Conservation (phyloP, 1,140 invertebrate genomes). For the Lanistes nyassanus region DNA sequence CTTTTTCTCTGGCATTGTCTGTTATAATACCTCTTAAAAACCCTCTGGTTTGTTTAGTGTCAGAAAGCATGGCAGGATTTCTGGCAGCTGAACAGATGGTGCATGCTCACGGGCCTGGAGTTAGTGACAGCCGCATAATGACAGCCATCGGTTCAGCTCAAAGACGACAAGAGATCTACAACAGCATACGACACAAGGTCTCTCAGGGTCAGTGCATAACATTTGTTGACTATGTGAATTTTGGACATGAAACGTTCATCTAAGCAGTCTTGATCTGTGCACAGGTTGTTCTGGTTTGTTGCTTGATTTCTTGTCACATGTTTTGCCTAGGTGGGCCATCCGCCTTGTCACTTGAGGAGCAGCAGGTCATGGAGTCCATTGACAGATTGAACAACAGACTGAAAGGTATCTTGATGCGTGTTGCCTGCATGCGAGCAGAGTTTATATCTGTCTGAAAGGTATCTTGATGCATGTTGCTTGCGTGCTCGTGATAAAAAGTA, state of each 20-base stretch:
- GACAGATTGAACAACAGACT: constrained; percentile 62
- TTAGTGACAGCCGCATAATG: constrained; percentile 45
- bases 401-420: constrained; percentile 45
- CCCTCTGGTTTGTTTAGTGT: constrained; percentile 29
- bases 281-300: background rate
- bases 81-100: constrained; percentile 41
- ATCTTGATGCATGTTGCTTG: background rate
- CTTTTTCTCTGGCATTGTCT: too few species aligned
- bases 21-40: too few species aligned
- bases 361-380: constrained; percentile 58
- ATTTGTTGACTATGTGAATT: too few species aligned
- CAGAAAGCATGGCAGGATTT: constrained; percentile 51
- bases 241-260: background rate
- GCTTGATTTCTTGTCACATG: background rate
- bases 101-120: constrained; percentile 31
- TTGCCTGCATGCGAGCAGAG: background rate
- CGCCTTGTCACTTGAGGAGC: constrained; percentile 62
- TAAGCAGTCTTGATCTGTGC: background rate
- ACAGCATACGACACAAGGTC: constrained; percentile 20
- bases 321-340: constrained; percentile 49
- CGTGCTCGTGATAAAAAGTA: background rate
- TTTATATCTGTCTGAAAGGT: background rate
- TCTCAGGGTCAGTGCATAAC: constrained; percentile 4
- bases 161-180: constrained; percentile 38
- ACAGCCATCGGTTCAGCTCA: constrained; percentile 46